A percentile compares a stretch with the other conserved stretches of the same genome.
phyloP scores from a whole-genome alignment of 2,888 invertebrate genomes.

The Pachliopta kotzebuea region DNA sequence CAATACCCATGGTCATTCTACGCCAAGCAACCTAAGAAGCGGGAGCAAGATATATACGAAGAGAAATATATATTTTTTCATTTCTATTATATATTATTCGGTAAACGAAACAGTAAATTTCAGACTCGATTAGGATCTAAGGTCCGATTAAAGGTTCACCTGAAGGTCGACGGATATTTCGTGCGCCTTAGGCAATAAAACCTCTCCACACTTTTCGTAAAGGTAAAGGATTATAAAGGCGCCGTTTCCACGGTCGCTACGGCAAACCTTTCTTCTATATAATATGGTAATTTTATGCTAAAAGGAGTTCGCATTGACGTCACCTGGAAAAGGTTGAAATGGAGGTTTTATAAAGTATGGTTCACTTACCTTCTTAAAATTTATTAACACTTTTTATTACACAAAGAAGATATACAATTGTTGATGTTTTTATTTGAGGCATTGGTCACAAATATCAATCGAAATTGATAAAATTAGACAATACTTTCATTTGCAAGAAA shows the following conservation, averaged over 20 bases:
- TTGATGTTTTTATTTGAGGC: no score
- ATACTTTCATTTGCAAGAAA: no score
- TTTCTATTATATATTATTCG: conserved; percentile 25
- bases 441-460: no score
- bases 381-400: no score
- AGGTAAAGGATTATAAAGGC: conserved; percentile 25
- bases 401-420: no score
- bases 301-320: conserved; percentile 17
- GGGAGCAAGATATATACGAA: no score
- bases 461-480: no score
- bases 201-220: conserved; percentile 31
- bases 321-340: conserved; percentile 2
- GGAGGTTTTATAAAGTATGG: neutral
- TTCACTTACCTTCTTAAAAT: no score
- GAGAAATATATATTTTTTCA: no score
- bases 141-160: conserved; percentile 33
- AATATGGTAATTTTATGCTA: conserved; percentile 13
- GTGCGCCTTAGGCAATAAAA: conserved; percentile 44
- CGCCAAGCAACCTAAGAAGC: no score
- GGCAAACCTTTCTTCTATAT: conserved; percentile 6
- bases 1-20: no score
- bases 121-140: conserved; percentile 38
- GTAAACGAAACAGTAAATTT: conserved; percentile 37
- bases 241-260: conserved; percentile 2
- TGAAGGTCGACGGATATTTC: conserved; percentile 48